Percentiles rank a stretch among this genome's conserved stretches.
Evolutionary conservation across 2,797 vertebrate species (phyloP).

Genomic region (Odontamblyopus rebecca): DNA sequence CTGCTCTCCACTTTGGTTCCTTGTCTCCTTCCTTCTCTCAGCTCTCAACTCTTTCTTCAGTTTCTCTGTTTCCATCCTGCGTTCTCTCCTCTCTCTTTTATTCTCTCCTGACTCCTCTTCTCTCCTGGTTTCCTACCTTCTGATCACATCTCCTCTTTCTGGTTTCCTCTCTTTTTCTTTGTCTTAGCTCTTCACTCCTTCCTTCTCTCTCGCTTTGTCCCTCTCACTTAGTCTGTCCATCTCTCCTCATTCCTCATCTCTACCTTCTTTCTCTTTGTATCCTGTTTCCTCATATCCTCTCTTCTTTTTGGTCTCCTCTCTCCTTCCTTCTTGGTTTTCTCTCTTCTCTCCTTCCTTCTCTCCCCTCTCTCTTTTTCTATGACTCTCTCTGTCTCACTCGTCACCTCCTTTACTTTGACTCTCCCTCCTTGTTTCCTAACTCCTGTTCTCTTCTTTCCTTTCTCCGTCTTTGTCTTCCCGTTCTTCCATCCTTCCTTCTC

Average conservation of each 20-base stretch:
- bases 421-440: conserved; percentile 10
- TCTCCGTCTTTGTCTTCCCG: background rate
- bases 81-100: conserved; percentile 15
- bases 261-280: background rate
- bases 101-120: conserved; percentile 11
- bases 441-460: conserved; percentile 21
- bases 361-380: background rate
- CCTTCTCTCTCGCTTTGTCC: background rate
- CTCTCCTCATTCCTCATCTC: background rate
- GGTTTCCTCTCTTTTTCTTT: background rate
- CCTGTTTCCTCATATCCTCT: background rate
- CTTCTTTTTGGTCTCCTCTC: background rate
- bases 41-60: background rate
- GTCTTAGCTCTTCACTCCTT: background rate
- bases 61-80: conserved; percentile 27
- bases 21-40: background rate
- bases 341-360: background rate
- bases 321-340: background rate
- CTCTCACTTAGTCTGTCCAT: background rate
- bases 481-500: conserved; percentile 20
- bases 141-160: background rate
- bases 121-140: background rate
- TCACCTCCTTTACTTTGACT: background rate
- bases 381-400: background rate
- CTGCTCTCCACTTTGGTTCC: background rate